Evolutionary conservation across 2,888 invertebrate genomes (phyloP).

Genomic region (Lydus trimaculatus): DNA sequence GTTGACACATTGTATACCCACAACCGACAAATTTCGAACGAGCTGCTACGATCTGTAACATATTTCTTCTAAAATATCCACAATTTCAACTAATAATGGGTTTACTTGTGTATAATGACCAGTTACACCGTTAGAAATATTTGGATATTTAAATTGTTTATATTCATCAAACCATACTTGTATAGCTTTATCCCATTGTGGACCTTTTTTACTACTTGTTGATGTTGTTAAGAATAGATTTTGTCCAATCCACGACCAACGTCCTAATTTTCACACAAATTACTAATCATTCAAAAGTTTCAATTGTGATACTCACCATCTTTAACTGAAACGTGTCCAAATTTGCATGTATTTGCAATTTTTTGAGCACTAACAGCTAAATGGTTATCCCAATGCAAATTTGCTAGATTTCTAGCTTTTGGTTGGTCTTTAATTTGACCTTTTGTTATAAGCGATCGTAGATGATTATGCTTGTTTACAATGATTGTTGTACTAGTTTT

Average conservation of each 20-base stretch:
- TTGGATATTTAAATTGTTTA: conserved; percentile 69
- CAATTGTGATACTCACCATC: conserved; percentile 25
- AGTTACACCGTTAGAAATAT: conserved; percentile 71
- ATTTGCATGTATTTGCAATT: conserved; percentile 36
- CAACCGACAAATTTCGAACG: conserved; percentile 82
- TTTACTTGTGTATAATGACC: conserved; percentile 81
- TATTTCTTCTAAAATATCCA: no score
- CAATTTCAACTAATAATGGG: no score
- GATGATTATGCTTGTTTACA: conserved; percentile 13
- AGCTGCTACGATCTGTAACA: conserved; percentile 79
- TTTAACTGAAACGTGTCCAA: conserved; percentile 24
- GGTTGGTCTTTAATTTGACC: conserved; percentile 18
- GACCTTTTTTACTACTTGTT: conserved; percentile 16
- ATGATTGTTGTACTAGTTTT: not conserved
- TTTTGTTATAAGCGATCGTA: conserved; percentile 4
- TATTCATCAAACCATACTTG: conserved; percentile 81
- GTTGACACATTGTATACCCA: conserved; percentile 76
- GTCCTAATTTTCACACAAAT: conserved; percentile 26
- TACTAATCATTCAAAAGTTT: not conserved
- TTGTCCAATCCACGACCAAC: conserved; percentile 41
- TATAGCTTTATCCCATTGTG: conserved; percentile 72
- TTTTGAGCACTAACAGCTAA: conserved; percentile 42
- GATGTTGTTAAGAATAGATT: conserved; percentile 35
- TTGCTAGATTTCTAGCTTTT: not conserved
- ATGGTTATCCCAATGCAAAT: conserved; percentile 35